Conservation (phyloP, 2,888 invertebrate genomes). For the Stenurella melanura region DNA sequence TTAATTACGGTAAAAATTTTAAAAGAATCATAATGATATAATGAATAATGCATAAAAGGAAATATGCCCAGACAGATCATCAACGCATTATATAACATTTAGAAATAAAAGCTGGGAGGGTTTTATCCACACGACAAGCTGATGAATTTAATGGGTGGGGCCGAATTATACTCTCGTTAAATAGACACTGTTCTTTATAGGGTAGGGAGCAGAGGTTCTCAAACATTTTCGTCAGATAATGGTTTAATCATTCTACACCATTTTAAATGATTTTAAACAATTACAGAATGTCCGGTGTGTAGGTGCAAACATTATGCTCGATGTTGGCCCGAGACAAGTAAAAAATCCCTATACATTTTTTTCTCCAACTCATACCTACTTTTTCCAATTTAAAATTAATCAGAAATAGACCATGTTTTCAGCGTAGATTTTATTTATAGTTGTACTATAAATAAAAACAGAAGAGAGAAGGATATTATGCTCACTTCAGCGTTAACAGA, state of each 20-base stretch:
- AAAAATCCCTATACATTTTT: too few species aligned
- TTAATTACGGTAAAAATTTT: conserved; percentile 3
- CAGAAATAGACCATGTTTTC: too few species aligned
- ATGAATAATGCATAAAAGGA: background rate
- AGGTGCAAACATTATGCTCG: too few species aligned
- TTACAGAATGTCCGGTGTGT: too few species aligned
- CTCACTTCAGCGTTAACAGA: too few species aligned
- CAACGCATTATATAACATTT: background rate
- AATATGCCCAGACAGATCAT: conserved; percentile 5
- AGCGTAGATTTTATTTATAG: too few species aligned
- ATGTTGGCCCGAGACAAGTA: too few species aligned
- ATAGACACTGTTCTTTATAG: background rate
- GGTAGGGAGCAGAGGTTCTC: background rate
- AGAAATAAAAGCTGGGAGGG: conserved; percentile 1
- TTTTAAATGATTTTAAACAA: too few species aligned
- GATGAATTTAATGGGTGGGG: conserved; percentile 1
- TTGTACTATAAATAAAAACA: too few species aligned
- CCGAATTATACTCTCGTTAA: background rate
- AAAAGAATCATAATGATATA: background rate
- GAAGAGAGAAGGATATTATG: too few species aligned
- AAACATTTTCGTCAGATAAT: background rate
- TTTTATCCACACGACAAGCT: conserved; percentile 1
- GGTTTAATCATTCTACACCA: background rate
- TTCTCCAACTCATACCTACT: too few species aligned
- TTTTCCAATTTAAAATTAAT: too few species aligned